A percentile compares a stretch with the other conserved stretches of the same genome.
These are phyloP conservation scores for Norana najaformis DNA, from an alignment of 2,888 invertebrate genomes.

Conservation along the genomic window DNA sequence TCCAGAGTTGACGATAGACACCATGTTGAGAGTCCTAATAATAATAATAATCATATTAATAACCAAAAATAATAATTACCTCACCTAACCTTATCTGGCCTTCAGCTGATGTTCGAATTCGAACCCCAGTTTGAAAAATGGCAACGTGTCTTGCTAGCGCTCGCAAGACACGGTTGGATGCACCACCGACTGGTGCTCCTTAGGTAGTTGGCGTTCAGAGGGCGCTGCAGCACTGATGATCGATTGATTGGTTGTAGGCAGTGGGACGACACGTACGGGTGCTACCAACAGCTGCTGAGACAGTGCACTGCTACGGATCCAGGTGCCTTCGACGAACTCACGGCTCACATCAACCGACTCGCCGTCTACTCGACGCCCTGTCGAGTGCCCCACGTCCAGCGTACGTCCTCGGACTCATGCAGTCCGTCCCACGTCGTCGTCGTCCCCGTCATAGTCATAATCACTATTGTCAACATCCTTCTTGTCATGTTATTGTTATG, in stretches of 20 bases:
- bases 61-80: not conserved
- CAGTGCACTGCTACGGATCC: not conserved
- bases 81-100: too few species aligned
- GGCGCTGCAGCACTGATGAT: not conserved
- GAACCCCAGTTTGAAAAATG: too few species aligned
- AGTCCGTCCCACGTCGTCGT: not conserved
- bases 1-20: too few species aligned
- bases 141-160: too few species aligned
- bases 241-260: not conserved
- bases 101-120: too few species aligned
- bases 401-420: not conserved
- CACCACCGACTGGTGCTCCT: not conserved
- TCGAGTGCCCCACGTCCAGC: not conserved
- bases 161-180: too few species aligned
- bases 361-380: not conserved
- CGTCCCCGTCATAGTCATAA: not conserved
- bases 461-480: too few species aligned
- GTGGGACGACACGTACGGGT: not conserved
- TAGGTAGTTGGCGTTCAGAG: too few species aligned
- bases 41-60: too few species aligned
- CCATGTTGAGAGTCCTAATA: too few species aligned
- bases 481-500: too few species aligned
- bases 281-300: conserved; percentile 1
- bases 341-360: conserved; percentile 10
- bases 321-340: conserved; percentile 14